Evolutionary conservation across 2,113 vertebrate genomes (phyloP).

Genomic region (Trachemys scripta): DNA sequence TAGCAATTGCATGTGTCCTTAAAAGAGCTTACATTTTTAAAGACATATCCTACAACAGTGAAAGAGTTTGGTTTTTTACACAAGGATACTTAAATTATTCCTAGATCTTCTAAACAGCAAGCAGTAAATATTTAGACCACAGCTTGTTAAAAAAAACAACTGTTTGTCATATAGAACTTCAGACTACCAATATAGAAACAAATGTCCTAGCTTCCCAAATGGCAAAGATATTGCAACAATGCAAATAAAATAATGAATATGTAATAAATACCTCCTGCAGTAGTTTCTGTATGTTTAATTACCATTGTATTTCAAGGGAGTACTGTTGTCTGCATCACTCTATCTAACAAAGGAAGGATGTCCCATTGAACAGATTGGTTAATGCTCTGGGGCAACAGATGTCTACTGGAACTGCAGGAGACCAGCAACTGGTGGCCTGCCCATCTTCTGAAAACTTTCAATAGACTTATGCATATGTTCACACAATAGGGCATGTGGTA

Average conservation of each 20-base stretch:
- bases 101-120: constrained; percentile 13
- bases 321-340: constrained; percentile 81
- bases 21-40: constrained; percentile 17
- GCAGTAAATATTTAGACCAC: background rate
- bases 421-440: constrained; percentile 94
- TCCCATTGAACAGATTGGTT: constrained; percentile 88
- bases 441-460: constrained; percentile 87
- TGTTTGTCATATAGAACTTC: constrained; percentile 46
- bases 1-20: constrained; percentile 15
- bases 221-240: constrained; percentile 75
- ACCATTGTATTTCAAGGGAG: constrained; percentile 80
- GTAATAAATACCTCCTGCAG: constrained; percentile 85
- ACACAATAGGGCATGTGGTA: constrained; percentile 87
- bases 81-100: background rate
- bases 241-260: constrained; percentile 90
- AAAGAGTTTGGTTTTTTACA: background rate
- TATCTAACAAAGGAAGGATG: constrained; percentile 84
- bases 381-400: constrained; percentile 94
- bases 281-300: constrained; percentile 85
- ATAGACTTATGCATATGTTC: constrained; percentile 87
- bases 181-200: constrained; percentile 33
- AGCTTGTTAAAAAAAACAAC: constrained; percentile 22
- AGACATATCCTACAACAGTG: background rate
- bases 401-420: constrained; percentile 92
- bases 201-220: constrained; percentile 51